phyloP scores from a whole-genome alignment of 2,797 vertebrate genomes.

The Mycteria americana region DNA sequence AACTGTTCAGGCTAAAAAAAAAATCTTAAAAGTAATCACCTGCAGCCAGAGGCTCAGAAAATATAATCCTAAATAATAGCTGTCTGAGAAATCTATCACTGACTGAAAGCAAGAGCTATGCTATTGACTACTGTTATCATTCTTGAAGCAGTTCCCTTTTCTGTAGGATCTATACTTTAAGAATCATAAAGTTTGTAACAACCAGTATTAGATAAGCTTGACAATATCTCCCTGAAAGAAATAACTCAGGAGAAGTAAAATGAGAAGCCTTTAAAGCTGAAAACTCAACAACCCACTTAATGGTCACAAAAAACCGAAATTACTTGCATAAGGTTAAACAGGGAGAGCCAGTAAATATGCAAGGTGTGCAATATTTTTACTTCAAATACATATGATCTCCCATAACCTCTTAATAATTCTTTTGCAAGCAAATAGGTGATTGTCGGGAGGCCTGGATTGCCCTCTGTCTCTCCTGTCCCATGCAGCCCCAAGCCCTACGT shows the following conservation, averaged over 20 bases:
- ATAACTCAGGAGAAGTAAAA: background rate
- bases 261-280: background rate
- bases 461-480: background rate
- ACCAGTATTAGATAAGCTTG: background rate
- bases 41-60: slow-evolving; percentile 3
- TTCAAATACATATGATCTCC: background rate
- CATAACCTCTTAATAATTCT: background rate
- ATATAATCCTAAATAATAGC: background rate
- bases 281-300: background rate
- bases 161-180: background rate
- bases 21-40: background rate
- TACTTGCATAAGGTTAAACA: background rate
- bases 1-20: background rate
- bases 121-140: background rate
- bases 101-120: background rate
- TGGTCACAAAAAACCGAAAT: background rate
- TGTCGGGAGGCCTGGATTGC: background rate
- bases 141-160: background rate
- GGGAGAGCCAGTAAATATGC: background rate
- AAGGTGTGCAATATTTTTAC: background rate
- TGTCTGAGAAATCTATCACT: background rate
- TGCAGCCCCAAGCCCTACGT: background rate
- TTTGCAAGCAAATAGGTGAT: background rate
- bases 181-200: background rate
- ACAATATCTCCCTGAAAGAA: background rate